These are phyloP conservation scores for Astyanax mexicanus DNA, from an alignment of 2,797 vertebrate genomes.

Conservation along the genomic window DNA sequence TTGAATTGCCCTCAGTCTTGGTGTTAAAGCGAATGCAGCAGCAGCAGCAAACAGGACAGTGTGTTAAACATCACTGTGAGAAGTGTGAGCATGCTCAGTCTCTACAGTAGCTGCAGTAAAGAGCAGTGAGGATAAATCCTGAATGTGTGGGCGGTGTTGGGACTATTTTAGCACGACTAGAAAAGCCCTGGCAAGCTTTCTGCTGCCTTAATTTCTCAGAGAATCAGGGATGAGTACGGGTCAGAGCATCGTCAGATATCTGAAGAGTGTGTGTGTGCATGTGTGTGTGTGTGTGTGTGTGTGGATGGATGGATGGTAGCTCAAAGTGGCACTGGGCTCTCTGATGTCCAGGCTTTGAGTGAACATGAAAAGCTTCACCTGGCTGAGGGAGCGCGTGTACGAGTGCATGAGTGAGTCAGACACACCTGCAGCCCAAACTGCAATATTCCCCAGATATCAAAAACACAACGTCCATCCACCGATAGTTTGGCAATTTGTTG, in stretches of 20 bases:
- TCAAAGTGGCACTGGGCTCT: constrained; percentile 92
- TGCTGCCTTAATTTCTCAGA: not conserved
- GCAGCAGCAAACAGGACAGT: not conserved
- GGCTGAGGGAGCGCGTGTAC: constrained; percentile 45
- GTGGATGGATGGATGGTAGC: constrained; percentile 91
- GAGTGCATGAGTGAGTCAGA: constrained; percentile 53
- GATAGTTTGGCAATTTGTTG: not conserved
- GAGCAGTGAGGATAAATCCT: not conserved
- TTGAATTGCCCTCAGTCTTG: too few relatives aligned
- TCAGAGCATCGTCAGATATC: not conserved
- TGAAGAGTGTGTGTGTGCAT: constrained; percentile 78
- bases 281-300: constrained; percentile 93
- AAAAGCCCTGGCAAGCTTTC: not conserved
- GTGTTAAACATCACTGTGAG: not conserved
- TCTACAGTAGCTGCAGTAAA: not conserved
- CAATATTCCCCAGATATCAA: constrained; percentile 1
- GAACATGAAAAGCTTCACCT: constrained; percentile 92
- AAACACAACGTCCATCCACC: not conserved
- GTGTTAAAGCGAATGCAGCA: not conserved
- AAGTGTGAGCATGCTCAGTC: not conserved
- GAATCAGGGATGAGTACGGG: not conserved
- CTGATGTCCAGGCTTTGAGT: constrained; percentile 89
- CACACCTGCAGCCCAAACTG: constrained; percentile 47
- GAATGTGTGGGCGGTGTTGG: not conserved
- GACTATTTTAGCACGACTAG: not conserved